Conservation (phyloP, 1,140 invertebrate genomes). For the Penaeus japonicus region DNA sequence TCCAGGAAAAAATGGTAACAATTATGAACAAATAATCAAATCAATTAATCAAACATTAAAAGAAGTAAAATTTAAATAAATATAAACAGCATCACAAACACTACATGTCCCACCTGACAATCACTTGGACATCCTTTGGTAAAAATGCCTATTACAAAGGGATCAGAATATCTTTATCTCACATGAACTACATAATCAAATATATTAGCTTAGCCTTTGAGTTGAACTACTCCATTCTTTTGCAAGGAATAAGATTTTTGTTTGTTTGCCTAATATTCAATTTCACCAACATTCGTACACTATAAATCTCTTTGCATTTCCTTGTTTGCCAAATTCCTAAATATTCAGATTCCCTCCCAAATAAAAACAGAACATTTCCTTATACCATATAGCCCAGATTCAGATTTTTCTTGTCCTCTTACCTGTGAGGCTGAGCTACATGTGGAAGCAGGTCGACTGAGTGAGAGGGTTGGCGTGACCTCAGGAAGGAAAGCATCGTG, state of each 20-base stretch:
- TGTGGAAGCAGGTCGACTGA: not conserved
- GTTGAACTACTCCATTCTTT: not conserved
- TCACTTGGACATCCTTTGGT: not conserved
- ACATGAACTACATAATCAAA: not conserved
- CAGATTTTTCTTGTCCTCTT: not conserved
- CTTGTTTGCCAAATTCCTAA: too few relatives aligned
- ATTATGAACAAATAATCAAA: too few relatives aligned
- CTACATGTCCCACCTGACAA: not conserved
- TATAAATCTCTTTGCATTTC: too few relatives aligned
- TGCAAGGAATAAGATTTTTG: not conserved
- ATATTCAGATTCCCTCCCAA: too few relatives aligned
- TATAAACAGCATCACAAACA: too few relatives aligned
- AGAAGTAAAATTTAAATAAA: too few relatives aligned
- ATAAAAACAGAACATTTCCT: too few relatives aligned
- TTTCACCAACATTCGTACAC: too few relatives aligned
- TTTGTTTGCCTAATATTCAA: too few relatives aligned
- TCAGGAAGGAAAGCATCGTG: constrained; percentile 73
- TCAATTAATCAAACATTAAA: too few relatives aligned
- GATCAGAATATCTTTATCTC: not conserved
- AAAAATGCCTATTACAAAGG: not conserved
- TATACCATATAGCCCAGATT: not conserved
- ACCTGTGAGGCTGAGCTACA: constrained; percentile 13
- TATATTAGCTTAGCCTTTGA: not conserved
- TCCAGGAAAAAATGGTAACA: too few relatives aligned
- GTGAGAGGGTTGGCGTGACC: not conserved